Evolutionary conservation across 2,888 invertebrate species (phyloP), one percentile per base, ranked within the genome.

Genomic region (Temnothorax rugatulus): DNA sequence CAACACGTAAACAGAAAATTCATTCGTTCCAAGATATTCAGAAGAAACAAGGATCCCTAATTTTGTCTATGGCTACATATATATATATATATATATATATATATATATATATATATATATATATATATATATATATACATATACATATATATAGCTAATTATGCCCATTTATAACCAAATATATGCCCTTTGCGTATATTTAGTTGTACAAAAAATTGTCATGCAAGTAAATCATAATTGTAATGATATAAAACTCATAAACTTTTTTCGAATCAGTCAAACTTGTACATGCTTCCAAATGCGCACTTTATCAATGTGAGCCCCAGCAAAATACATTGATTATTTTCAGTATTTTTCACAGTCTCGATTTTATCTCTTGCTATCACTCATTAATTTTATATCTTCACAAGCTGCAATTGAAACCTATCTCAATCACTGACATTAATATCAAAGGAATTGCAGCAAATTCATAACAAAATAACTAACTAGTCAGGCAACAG

Each of bases 401-500:
- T 85, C 34, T 82, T 85, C 76, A 86, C 76, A 86, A 83, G 68
- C 85, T 86, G 85, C 69, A 84, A 83, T 84, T 87, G 54, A 74
- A 86, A 85, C 87, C 79, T 88, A 83, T 87, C 50, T 64, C 85
- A 21, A 81, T 61, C 61, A 84, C 47, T 71, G 85, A 86, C 89
- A 84, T 90, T 88, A 91, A 91, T 88, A 85, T 88, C 92, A 91
- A 83, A 91, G 82, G 38, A 69, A 87, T 86, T 87, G 76, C 81
- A 75, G 63, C 57, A 59, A 74, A 79, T 66, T 84, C 25, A 69
- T 52, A 69, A 84, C 69, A 76, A 76, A 84, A 21, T 61, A 81
- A 59, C 47, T 73, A 81, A 81, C 59, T 66, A 81, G 34, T 81
- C 59, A 54, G 77, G 54, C 71, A 77, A 77, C 77, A 81, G 59